Base-by-base conservation (phyloP, 2,888 invertebrate genomes). In the Dasysyrphus tricinctus region DNA sequence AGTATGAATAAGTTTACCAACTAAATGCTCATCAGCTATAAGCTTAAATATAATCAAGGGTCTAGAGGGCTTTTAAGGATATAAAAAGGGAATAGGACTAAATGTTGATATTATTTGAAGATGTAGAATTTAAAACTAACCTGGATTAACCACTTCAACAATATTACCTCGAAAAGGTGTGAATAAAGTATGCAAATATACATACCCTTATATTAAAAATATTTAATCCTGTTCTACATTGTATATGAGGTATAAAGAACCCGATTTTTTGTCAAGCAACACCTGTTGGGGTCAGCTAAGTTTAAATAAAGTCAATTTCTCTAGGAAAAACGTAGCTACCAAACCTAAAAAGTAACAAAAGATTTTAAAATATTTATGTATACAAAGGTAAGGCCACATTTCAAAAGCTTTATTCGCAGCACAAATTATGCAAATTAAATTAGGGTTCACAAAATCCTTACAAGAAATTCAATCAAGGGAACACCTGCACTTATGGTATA, bases 381-480 rank as follows among this genome's bases (percentile, higher is more conserved):
- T 14, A 29, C 14, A 29, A 24, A 24, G 24, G 24, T 54, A 54
- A 29, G 24, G 51, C 24, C 51, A 54, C 24, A 54, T 29, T 54
- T 54, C 29, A 54, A 24, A 54, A 54, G 16, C 29, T 7, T 24
- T 54, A 29, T 14, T 29, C 29, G 24, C 24, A 24, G 24, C 24
- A 24, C 24, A 54, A 54, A 54, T 54, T 54, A 54, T 54, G 51
- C 14, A 54, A 54, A 54, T 54, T 54, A 14, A 29, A 54, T 54
- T 14, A 54, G 51, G 51, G 51, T 54, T 6, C 5, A 54, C 51
- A 29, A 54, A 54, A 54, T 54, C 51, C 51, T 29, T 29, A 29
- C 51, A 54, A 29, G 51, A 54, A 54, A 54, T 54, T 29, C 51
- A 54, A 54, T 54, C 51, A 54, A 29, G 8, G 29, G 12, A 54